Percentiles rank a stretch among this genome's conserved stretches.
These are phyloP conservation scores for Nothobranchius furzeri DNA, from an alignment of 2,113 vertebrate species.

Conservation along the genomic window DNA sequence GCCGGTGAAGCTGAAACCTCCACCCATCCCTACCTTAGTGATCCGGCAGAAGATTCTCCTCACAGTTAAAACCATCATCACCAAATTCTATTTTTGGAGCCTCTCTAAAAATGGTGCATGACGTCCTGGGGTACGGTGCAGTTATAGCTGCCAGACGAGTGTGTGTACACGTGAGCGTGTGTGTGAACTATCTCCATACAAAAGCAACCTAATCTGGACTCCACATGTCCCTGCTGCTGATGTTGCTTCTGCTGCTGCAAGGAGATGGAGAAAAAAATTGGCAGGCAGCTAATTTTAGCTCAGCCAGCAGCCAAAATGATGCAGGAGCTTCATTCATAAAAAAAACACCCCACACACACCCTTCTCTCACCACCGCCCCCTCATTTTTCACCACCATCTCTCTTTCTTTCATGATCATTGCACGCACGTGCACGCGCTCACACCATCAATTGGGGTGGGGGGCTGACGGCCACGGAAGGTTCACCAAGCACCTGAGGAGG, in stretches of 20 bases:
- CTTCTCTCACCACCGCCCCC: conserved; percentile 3
- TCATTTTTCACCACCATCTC: neutral
- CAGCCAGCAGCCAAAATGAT: conserved; percentile 29
- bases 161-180: neutral
- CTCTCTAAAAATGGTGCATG: conserved; percentile 75
- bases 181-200: neutral
- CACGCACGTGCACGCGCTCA: conserved; percentile 5
- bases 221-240: conserved; percentile 2
- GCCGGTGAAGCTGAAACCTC: neutral
- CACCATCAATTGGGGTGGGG: conserved; percentile 27
- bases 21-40: conserved; percentile 31
- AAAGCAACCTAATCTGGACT: conserved; percentile 19
- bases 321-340: conserved; percentile 74
- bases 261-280: neutral
- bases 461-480: conserved; percentile 55
- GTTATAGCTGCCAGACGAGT: conserved; percentile 47
- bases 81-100: conserved; percentile 71
- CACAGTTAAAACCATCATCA: conserved; percentile 43
- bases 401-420: conserved; percentile 5
- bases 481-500: conserved; percentile 21
- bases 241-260: neutral
- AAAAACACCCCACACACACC: conserved; percentile 13
- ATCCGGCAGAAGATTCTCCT: neutral
- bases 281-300: conserved; percentile 21
- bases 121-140: conserved; percentile 59